Conservation (phyloP, 2,113 vertebrate genomes). For the Spizaetus ornatus region DNA sequence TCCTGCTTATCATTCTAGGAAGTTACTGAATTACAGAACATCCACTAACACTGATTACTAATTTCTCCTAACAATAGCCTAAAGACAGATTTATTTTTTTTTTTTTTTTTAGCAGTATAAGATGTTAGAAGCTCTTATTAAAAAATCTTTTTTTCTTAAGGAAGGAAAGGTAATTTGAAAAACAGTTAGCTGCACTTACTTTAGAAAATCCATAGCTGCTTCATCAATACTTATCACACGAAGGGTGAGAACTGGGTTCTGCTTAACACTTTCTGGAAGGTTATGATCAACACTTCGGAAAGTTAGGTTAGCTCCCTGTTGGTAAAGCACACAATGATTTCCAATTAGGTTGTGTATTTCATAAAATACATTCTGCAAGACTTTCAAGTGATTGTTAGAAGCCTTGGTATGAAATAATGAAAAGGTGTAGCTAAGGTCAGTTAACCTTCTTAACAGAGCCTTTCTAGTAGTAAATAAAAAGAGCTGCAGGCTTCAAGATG, state of each 20-base stretch:
- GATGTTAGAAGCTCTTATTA: background rate
- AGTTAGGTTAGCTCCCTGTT: slow-evolving; percentile 78
- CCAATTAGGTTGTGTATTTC: background rate
- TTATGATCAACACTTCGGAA: slow-evolving; percentile 74
- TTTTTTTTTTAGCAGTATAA: background rate
- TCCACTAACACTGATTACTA: background rate
- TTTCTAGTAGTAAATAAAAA: background rate
- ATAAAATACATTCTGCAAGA: background rate
- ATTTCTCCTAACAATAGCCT: background rate
- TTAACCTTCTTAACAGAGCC: background rate
- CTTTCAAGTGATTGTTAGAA: background rate
- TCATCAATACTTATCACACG: slow-evolving; percentile 77
- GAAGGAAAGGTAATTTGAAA: background rate
- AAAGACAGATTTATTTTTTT: background rate
- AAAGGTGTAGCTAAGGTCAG: background rate
- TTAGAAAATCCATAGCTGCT: slow-evolving; percentile 65
- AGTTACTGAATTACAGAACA: background rate
- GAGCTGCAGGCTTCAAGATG: background rate
- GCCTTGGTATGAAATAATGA: background rate
- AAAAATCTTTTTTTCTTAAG: background rate
- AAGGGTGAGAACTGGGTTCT: slow-evolving; percentile 68
- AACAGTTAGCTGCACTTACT: slow-evolving; percentile 65
- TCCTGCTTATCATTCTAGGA: background rate
- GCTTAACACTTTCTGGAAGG: slow-evolving; percentile 76
- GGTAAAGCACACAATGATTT: slow-evolving; percentile 7